A percentile compares a stretch with the other conserved stretches of the same genome.
phyloP scores from a whole-genome alignment of 2,888 invertebrate genomes.

The Galeruca laticollis region DNA sequence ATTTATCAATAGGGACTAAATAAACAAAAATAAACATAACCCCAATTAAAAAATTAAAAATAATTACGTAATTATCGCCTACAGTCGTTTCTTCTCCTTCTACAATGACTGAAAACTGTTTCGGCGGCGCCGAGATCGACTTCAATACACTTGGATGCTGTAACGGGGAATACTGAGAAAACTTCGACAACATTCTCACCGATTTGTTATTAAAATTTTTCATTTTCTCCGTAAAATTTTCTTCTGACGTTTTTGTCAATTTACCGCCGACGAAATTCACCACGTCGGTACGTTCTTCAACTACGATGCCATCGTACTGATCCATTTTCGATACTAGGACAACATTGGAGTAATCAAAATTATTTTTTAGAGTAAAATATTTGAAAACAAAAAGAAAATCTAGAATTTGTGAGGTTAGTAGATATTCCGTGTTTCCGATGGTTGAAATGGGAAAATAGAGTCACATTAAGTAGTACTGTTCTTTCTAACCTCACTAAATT shows the following conservation, averaged over 20 bases:
- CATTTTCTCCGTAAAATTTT: slow-evolving; percentile 47
- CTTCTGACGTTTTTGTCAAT: slow-evolving; percentile 43
- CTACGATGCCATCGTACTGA: slow-evolving; percentile 49
- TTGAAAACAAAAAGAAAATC: too few relatives aligned
- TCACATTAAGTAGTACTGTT: too few relatives aligned
- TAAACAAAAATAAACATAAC: not conserved
- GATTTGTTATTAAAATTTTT: slow-evolving; percentile 44
- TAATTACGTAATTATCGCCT: slow-evolving; percentile 13
- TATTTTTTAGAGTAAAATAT: too few relatives aligned
- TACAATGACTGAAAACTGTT: slow-evolving; percentile 58
- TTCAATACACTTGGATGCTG: slow-evolving; percentile 43
- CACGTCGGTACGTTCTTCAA: slow-evolving; percentile 54
- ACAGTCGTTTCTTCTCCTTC: slow-evolving; percentile 59
- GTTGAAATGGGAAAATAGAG: too few relatives aligned
- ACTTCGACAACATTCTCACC: slow-evolving; percentile 50
- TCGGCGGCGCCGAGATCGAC: slow-evolving; percentile 54
- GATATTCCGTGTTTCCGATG: too few relatives aligned
- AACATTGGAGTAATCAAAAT: not conserved
- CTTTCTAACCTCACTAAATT: too few relatives aligned
- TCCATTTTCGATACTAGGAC: slow-evolving; percentile 44
- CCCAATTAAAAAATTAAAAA: not conserved
- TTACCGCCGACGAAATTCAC: slow-evolving; percentile 47
- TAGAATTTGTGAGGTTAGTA: too few relatives aligned
- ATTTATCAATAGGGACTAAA: not conserved
- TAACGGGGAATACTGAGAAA: slow-evolving; percentile 53